A percentile compares a stretch with the other conserved stretches of the same genome.
Evolutionary conservation across 2,113 vertebrate genomes (phyloP).

Genomic region (Oenanthe melanoleuca): DNA sequence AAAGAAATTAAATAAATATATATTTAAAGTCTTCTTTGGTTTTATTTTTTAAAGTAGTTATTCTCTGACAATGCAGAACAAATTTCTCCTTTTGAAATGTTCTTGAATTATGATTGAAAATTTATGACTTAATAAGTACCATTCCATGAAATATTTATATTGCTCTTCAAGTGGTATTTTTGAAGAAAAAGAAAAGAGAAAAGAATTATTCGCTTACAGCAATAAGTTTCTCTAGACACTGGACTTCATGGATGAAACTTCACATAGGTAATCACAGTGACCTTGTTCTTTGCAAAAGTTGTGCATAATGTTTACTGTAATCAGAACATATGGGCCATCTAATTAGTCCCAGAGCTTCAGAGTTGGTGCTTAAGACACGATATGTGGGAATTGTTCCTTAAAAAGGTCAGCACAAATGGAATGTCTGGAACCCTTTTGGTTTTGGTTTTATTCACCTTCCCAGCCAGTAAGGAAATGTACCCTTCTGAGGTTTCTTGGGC

Average conservation of each 20-base stretch:
- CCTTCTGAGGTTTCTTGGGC: not conserved
- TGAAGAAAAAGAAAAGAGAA: not conserved
- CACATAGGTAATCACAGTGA: not conserved
- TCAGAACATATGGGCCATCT: not conserved
- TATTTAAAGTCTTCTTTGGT: not conserved
- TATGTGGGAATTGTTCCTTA: conserved; percentile 1
- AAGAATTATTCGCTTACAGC: not conserved
- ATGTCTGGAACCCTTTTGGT: not conserved
- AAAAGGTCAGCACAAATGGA: conserved; percentile 8
- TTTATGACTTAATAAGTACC: not conserved
- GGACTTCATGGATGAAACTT: not conserved
- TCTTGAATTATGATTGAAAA: conserved; percentile 14
- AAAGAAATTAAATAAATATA: not conserved
- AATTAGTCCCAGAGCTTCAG: conserved; percentile 49
- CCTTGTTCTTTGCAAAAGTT: conserved; percentile 8
- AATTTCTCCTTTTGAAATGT: not conserved
- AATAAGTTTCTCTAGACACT: not conserved
- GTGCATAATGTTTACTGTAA: not conserved
- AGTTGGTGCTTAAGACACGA: not conserved
- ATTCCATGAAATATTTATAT: not conserved
- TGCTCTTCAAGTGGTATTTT: not conserved
- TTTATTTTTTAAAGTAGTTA: not conserved
- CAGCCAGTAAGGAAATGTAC: not conserved
- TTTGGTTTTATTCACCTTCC: not conserved
- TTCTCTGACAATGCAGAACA: not conserved